Conservation (phyloP, 2,888 invertebrate genomes). For the Fragum whitleyi region DNA sequence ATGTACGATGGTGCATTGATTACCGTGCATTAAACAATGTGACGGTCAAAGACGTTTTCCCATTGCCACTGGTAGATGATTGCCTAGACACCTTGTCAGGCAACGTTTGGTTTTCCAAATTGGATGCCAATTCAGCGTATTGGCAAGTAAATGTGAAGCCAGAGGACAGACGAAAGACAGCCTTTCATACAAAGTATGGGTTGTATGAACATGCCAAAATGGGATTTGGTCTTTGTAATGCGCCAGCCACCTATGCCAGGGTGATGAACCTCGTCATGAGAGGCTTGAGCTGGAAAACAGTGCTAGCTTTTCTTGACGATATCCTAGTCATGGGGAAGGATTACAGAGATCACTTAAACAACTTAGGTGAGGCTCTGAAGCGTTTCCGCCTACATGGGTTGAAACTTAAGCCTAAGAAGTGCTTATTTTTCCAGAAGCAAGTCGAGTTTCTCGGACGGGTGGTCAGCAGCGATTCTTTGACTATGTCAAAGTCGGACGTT, state of each 20-base stretch:
- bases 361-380: conserved; percentile 46
- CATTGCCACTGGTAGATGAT: conserved; percentile 50
- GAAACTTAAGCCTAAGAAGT: conserved; percentile 54
- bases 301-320: conserved; percentile 62
- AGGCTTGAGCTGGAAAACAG: conserved; percentile 56
- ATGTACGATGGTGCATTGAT: conserved; percentile 56
- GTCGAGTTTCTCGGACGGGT: conserved; percentile 22
- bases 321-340: conserved; percentile 51
- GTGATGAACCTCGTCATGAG: conserved; percentile 60
- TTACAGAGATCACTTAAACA: conserved; percentile 46
- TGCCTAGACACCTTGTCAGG: conserved; percentile 58
- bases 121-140: conserved; percentile 66
- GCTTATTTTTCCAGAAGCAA: conserved; percentile 13
- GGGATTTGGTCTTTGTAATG: conserved; percentile 65
- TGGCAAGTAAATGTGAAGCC: conserved; percentile 42
- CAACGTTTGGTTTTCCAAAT: conserved; percentile 54
- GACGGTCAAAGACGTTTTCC: conserved; percentile 57
- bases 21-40: conserved; percentile 53
- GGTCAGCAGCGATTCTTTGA: too few relatives aligned
- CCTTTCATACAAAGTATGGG: conserved; percentile 66
- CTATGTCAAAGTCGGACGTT: too few relatives aligned
- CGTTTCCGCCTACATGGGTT: conserved; percentile 52
- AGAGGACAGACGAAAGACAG: conserved; percentile 62
- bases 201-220: conserved; percentile 67
- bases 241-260: conserved; percentile 66